A percentile compares a stretch with the other conserved stretches of the same genome.
Conservation (phyloP, 2,888 invertebrate species). For the Eristalis arbustorum region DNA sequence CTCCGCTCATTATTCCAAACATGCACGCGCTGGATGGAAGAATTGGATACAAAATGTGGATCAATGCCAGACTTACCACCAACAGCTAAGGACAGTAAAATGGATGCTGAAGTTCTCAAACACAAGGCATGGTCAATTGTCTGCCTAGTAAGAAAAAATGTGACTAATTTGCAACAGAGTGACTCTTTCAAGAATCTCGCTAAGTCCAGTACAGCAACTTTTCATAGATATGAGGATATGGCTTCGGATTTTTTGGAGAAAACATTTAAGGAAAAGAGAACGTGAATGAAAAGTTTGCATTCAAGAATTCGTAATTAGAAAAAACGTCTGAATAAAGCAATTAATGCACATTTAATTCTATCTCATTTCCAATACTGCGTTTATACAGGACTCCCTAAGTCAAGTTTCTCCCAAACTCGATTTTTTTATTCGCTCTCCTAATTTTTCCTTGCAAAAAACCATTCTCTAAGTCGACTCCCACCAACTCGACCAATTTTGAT, state of each 20-base stretch:
- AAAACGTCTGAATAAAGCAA: background rate
- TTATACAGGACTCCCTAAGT: too few relatives aligned
- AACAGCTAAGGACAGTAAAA: background rate
- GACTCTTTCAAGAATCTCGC: background rate
- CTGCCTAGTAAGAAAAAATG: conserved; percentile 6
- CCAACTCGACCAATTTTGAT: too few relatives aligned
- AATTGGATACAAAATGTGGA: conserved; percentile 17
- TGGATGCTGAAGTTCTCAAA: background rate
- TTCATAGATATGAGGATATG: background rate
- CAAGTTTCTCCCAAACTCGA: too few relatives aligned
- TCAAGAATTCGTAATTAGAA: background rate
- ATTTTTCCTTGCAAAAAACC: too few relatives aligned
- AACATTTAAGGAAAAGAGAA: background rate
- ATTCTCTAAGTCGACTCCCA: too few relatives aligned
- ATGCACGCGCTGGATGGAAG: background rate
- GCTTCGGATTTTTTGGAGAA: conserved; percentile 17
- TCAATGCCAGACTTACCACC: background rate
- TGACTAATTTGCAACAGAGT: conserved; percentile 4
- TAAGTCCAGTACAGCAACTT: background rate
- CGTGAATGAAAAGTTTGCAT: conserved; percentile 14
- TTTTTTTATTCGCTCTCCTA: too few relatives aligned
- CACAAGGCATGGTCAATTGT: background rate
- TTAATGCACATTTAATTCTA: background rate
- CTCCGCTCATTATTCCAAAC: background rate
- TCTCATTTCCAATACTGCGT: background rate